A percentile compares a stretch with the other conserved stretches of the same genome.
Conservation (phyloP, 2,113 vertebrate genomes). For the Etheostoma cragini region DNA sequence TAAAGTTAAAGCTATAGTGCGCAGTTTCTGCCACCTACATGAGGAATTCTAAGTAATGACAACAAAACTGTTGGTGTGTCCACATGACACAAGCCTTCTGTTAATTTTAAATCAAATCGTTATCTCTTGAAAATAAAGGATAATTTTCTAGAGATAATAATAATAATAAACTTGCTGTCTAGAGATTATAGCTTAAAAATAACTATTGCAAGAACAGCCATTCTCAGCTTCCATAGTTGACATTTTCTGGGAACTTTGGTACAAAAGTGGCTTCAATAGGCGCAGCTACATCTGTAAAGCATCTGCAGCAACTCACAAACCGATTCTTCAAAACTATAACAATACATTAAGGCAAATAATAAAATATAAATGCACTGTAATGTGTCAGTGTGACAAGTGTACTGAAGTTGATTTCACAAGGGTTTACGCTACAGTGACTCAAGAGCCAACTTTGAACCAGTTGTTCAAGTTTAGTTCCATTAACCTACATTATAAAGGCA, state of each 20-base stretch:
- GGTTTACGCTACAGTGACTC: background rate
- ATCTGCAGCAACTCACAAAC: conserved; percentile 8
- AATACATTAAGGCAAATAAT: background rate
- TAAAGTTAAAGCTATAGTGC: too few species aligned
- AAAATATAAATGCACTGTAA: background rate
- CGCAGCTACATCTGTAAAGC: background rate
- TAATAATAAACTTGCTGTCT: too few species aligned
- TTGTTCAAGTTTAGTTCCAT: background rate
- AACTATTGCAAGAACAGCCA: too few species aligned
- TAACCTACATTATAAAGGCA: background rate
- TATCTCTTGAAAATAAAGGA: too few species aligned
- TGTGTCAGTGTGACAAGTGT: background rate
- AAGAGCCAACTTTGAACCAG: background rate
- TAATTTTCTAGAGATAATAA: too few species aligned
- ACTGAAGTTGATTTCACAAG: background rate
- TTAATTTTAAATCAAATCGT: too few species aligned
- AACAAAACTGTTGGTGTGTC: too few species aligned
- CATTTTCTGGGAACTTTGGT: background rate
- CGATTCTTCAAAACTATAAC: background rate
- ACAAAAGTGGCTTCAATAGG: background rate
- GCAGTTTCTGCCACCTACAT: too few species aligned
- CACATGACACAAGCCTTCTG: too few species aligned
- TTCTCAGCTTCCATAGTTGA: too few species aligned
- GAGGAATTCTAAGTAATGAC: too few species aligned
- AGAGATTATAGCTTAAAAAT: too few species aligned